Percentiles rank a stretch among this genome's conserved stretches.
Evolutionary conservation across 2,888 invertebrate species (phyloP).

Genomic region (Margaritifera margaritifera): DNA sequence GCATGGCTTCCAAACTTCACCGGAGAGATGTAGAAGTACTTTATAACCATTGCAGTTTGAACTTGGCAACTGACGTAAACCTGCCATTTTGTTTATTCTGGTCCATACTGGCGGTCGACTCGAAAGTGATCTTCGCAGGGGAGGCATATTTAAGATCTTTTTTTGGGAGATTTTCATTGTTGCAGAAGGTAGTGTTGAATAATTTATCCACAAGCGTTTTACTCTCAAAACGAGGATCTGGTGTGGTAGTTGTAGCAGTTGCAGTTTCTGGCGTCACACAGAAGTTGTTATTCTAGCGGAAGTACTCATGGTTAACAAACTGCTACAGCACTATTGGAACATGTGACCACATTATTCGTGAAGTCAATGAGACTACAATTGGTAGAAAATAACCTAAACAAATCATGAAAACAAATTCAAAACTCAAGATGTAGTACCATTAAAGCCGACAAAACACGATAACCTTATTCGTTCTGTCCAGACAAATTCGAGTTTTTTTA

Average conservation of each 20-base stretch:
- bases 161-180: slow-evolving; percentile 20
- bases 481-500: too few relatives aligned
- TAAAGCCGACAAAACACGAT: too few relatives aligned
- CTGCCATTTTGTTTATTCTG: slow-evolving; percentile 21
- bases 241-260: slow-evolving; percentile 19
- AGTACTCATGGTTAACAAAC: not conserved
- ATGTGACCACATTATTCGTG: too few relatives aligned
- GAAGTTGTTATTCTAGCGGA: too few relatives aligned
- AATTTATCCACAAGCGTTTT: slow-evolving; percentile 11
- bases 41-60: slow-evolving; percentile 24
- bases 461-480: too few relatives aligned
- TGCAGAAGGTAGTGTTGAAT: slow-evolving; percentile 20
- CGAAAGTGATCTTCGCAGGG: slow-evolving; percentile 21
- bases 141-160: slow-evolving; percentile 16
- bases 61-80: slow-evolving; percentile 15
- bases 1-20: slow-evolving; percentile 33
- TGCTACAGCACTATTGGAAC: too few relatives aligned
- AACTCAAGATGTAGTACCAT: too few relatives aligned
- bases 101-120: slow-evolving; percentile 22
- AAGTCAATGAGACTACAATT: too few relatives aligned
- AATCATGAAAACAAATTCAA: too few relatives aligned
- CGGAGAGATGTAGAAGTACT: slow-evolving; percentile 21
- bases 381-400: too few relatives aligned
- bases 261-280: slow-evolving; percentile 4
- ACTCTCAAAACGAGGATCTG: slow-evolving; percentile 22